phyloP scores from a whole-genome alignment of 2,113 vertebrate species.

The Atractosteus spatula region DNA sequence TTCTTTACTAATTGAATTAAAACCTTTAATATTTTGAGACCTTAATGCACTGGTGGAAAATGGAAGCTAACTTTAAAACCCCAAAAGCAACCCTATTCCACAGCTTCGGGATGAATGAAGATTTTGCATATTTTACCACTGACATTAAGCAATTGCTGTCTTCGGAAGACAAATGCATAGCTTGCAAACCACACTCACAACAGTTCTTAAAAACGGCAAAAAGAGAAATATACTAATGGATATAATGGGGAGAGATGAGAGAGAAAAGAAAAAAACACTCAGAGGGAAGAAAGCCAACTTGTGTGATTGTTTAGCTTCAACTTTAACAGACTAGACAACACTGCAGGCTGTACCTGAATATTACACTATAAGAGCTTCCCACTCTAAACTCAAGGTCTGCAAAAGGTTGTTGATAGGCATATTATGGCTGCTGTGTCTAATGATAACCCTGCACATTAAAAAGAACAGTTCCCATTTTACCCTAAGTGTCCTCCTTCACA shows the following conservation, averaged over 20 bases:
- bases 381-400: constrained; percentile 47
- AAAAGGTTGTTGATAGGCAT: constrained; percentile 34
- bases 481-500: neutral
- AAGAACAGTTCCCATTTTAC: constrained; percentile 12
- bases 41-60: too few species aligned
- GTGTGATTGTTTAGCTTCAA: constrained; percentile 55
- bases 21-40: too few species aligned
- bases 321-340: constrained; percentile 64
- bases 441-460: constrained; percentile 40
- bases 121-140: too few species aligned
- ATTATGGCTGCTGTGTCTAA: constrained; percentile 52
- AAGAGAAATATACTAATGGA: constrained; percentile 58
- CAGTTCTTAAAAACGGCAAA: constrained; percentile 67
- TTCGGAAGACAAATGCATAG: constrained; percentile 61
- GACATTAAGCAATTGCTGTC: neutral
- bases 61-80: too few species aligned
- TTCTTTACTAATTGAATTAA: too few species aligned
- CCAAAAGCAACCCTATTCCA: too few species aligned
- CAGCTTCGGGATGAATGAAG: too few species aligned
- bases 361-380: constrained; percentile 46
- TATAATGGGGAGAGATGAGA: constrained; percentile 16
- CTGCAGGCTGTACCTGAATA: constrained; percentile 49
- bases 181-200: constrained; percentile 57
- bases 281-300: constrained; percentile 41
- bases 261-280: constrained; percentile 56